phyloP scores from a whole-genome alignment of 1,140 invertebrate species.

The Sycobia sp. region DNA sequence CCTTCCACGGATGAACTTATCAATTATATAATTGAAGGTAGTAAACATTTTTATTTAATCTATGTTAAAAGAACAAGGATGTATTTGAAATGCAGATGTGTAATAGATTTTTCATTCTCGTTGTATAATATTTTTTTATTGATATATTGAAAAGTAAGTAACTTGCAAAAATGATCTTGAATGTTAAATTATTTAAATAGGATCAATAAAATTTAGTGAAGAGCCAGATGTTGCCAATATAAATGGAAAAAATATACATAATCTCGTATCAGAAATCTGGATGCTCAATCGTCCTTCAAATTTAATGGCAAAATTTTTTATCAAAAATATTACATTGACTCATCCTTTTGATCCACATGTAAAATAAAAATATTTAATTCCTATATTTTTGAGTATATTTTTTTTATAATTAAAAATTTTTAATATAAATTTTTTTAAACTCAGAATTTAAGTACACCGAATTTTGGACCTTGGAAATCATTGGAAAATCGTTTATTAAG shows the following conservation, averaged over 20 bases:
- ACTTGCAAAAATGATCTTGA: no score
- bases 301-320: constrained; percentile 33
- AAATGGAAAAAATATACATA: constrained; percentile 37
- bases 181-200: constrained; percentile 34
- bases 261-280: constrained; percentile 43
- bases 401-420: no score
- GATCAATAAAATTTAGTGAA: constrained; percentile 39
- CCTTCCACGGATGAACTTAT: neutral
- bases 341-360: neutral
- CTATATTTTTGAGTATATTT: no score
- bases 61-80: no score
- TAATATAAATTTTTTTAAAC: constrained; percentile 2
- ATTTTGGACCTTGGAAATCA: constrained; percentile 41
- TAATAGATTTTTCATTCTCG: no score
- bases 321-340: constrained; percentile 10
- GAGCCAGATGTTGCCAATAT: constrained; percentile 44
- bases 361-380: neutral
- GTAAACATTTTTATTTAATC: neutral
- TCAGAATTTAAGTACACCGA: constrained; percentile 38
- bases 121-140: no score
- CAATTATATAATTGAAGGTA: neutral
- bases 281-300: constrained; percentile 33
- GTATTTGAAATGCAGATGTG: no score
- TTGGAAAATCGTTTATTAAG: constrained; percentile 42
- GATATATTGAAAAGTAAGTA: no score